Evolutionary conservation across 2,797 vertebrate species (phyloP).

Genomic region (Syndactyla subalaris): DNA sequence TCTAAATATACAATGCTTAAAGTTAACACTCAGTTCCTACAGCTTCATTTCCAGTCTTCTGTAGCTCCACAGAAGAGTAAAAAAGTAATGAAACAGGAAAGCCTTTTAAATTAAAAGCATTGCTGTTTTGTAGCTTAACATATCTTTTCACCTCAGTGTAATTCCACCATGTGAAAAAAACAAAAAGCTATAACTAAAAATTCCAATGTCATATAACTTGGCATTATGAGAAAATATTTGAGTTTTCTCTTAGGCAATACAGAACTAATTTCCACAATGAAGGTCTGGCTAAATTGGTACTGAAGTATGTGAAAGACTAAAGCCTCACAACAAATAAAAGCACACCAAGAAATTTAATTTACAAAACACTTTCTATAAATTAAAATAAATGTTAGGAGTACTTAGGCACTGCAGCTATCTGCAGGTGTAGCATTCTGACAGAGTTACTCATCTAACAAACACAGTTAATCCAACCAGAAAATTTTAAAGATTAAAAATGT

Average conservation of each 20-base stretch:
- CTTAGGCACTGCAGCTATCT: slow-evolving; percentile 30
- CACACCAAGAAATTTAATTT: slow-evolving; percentile 68
- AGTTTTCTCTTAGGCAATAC: slow-evolving; percentile 38
- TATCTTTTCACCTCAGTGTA: slow-evolving; percentile 6
- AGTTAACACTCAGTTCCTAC: slow-evolving; percentile 23
- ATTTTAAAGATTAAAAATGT: not conserved
- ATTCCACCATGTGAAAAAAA: slow-evolving; percentile 7
- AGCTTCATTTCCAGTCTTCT: slow-evolving; percentile 35
- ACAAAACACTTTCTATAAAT: slow-evolving; percentile 40
- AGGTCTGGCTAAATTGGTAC: slow-evolving; percentile 34
- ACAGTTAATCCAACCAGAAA: slow-evolving; percentile 1
- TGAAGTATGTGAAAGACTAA: slow-evolving; percentile 51
- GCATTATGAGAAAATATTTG: slow-evolving; percentile 27
- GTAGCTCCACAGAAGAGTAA: slow-evolving; percentile 1
- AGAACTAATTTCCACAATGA: slow-evolving; percentile 37
- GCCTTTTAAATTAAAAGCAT: slow-evolving; percentile 32
- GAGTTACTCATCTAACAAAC: slow-evolving; percentile 23
- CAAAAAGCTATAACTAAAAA: slow-evolving; percentile 33
- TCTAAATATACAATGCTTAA: slow-evolving; percentile 2
- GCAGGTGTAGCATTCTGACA: slow-evolving; percentile 43
- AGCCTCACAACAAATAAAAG: slow-evolving; percentile 52
- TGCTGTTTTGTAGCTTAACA: slow-evolving; percentile 8
- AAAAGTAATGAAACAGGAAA: slow-evolving; percentile 45
- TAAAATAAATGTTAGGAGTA: slow-evolving; percentile 62
- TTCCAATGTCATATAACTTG: not conserved